Percentiles rank a stretch among this genome's conserved stretches.
Conservation (phyloP, 1,140 invertebrate species). For the Zaprionus ornatus region DNA sequence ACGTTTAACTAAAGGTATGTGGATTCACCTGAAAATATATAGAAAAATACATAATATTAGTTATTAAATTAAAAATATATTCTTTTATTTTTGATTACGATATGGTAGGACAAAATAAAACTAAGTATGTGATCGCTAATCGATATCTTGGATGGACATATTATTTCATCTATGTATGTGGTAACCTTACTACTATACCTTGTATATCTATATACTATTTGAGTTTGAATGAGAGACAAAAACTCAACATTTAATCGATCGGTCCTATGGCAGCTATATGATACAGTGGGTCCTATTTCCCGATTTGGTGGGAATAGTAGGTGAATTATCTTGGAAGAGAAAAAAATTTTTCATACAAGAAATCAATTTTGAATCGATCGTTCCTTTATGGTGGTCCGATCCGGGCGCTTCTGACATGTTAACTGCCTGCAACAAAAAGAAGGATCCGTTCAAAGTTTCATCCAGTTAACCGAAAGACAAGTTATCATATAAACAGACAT, state of each 20-base stretch:
- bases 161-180: not conserved
- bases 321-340: constrained; percentile 1
- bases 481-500: not conserved
- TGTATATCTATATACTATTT: not conserved
- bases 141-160: not conserved
- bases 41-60: constrained; percentile 21
- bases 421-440: constrained; percentile 5
- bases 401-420: not conserved
- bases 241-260: constrained; percentile 4
- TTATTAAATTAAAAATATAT: constrained; percentile 9
- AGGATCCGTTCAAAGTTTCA: constrained; percentile 8
- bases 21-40: constrained; percentile 69
- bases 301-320: constrained; percentile 2
- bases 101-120: not conserved
- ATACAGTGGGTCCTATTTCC: constrained; percentile 7
- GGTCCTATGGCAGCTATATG: constrained; percentile 7
- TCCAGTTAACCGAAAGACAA: constrained; percentile 4
- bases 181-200: constrained; percentile 1
- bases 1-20: constrained; percentile 75
- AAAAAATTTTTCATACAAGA: not conserved
- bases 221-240: not conserved
- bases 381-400: constrained; percentile 1
- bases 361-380: constrained; percentile 5
- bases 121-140: not conserved
- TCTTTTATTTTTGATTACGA: constrained; percentile 6